Percentiles rank a stretch among this genome's conserved stretches.
Evolutionary conservation across 2,888 invertebrate species (phyloP).

Genomic region (Phyllotreta striolata): DNA sequence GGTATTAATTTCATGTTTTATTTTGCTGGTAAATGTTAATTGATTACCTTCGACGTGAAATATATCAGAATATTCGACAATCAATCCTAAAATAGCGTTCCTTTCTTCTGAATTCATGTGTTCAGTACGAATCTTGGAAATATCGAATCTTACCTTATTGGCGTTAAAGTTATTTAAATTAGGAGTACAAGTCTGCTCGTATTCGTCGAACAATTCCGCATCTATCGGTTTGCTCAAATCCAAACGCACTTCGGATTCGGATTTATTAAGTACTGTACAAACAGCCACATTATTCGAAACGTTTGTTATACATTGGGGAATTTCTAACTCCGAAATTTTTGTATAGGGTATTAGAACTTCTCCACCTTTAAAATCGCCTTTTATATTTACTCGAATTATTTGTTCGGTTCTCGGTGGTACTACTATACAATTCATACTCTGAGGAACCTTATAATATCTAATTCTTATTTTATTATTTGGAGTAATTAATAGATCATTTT

Average conservation of each 20-base stretch:
- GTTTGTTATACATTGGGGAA: neutral
- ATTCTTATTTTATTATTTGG: neutral
- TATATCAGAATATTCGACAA: slow-evolving; percentile 23
- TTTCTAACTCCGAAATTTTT: neutral
- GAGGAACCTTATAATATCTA: too few relatives aligned
- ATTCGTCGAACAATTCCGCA: too few relatives aligned
- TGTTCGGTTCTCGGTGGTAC: neutral
- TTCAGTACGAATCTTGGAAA: too few relatives aligned
- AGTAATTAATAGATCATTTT: neutral
- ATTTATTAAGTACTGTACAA: neutral
- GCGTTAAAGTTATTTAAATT: too few relatives aligned
- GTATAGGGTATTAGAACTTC: neutral
- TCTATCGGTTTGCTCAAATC: slow-evolving; percentile 1
- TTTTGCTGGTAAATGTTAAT: slow-evolving; percentile 26
- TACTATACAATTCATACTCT: neutral
- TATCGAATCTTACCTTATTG: too few relatives aligned
- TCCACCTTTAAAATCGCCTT: neutral
- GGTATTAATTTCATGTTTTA: slow-evolving; percentile 35
- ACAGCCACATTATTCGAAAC: neutral
- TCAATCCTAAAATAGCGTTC: slow-evolving; percentile 3
- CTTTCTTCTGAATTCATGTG: too few relatives aligned
- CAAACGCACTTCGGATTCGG: neutral
- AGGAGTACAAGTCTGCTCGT: too few relatives aligned
- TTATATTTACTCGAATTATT: neutral
- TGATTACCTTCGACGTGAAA: slow-evolving; percentile 21